phyloP scores from a whole-genome alignment of 2,888 invertebrate species.

The Aquatica leii region DNA sequence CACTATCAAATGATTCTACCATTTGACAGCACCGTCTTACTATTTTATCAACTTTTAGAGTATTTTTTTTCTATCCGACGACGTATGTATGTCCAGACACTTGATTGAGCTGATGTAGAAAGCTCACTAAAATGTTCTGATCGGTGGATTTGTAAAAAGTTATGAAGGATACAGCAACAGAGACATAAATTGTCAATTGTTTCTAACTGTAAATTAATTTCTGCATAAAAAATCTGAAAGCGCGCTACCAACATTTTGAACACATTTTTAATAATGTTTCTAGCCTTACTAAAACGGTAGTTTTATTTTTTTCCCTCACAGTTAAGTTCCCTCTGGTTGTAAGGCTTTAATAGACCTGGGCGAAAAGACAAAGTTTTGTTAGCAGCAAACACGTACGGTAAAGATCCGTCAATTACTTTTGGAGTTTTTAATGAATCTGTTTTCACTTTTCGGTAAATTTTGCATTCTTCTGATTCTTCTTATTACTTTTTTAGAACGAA shows the following conservation, averaged over 20 bases:
- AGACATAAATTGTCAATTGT: slow-evolving; percentile 33
- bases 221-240: slow-evolving; percentile 35
- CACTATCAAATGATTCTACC: too few species aligned
- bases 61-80: too few species aligned
- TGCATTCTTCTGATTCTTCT: too few species aligned
- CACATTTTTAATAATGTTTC: slow-evolving; percentile 35
- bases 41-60: too few species aligned
- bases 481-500: too few species aligned
- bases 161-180: slow-evolving; percentile 36
- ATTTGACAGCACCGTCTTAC: too few species aligned
- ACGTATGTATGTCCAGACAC: too few species aligned
- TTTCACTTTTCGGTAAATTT: too few species aligned
- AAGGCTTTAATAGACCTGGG: slow-evolving; percentile 8
- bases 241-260: slow-evolving; percentile 34
- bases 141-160: slow-evolving; percentile 37
- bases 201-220: slow-evolving; percentile 32
- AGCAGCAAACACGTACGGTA: slow-evolving; percentile 3
- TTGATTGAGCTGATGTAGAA: too few species aligned
- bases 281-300: slow-evolving; percentile 39
- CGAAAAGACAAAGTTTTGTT: slow-evolving; percentile 1
- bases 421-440: too few species aligned
- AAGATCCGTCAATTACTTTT: too few species aligned
- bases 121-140: too few species aligned
- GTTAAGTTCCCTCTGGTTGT: neutral
- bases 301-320: slow-evolving; percentile 37